A percentile compares a stretch with the other conserved stretches of the same genome.
Conservation (phyloP, 2,888 invertebrate species). For the Stenurella melanura region DNA sequence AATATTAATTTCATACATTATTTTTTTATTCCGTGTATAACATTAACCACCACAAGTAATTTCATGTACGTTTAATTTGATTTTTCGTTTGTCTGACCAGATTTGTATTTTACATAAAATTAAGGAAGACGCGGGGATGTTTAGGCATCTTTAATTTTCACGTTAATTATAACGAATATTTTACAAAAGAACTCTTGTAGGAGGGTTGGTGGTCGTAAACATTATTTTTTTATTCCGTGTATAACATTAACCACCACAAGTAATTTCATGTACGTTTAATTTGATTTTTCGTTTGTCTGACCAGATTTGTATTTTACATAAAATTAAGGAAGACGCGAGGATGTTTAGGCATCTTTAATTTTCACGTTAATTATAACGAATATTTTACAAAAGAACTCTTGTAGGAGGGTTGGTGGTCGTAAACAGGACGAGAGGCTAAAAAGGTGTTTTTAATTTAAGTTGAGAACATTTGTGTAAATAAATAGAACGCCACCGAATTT, state of each 20-base stretch:
- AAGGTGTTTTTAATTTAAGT: neutral
- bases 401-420: neutral
- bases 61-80: no score
- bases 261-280: no score
- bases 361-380: neutral
- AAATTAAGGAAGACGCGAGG: neutral
- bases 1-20: no score
- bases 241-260: no score
- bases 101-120: neutral
- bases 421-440: neutral
- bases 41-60: no score
- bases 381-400: neutral
- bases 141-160: neutral
- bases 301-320: neutral
- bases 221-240: no score
- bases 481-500: neutral
- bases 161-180: neutral
- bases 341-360: neutral
- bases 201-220: neutral
- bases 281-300: neutral
- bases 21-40: no score
- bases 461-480: neutral
- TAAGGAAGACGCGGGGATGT: neutral
- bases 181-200: neutral
- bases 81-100: neutral